Conservation (phyloP, 2,113 vertebrate genomes). For the Brachionichthys hirsutus region DNA sequence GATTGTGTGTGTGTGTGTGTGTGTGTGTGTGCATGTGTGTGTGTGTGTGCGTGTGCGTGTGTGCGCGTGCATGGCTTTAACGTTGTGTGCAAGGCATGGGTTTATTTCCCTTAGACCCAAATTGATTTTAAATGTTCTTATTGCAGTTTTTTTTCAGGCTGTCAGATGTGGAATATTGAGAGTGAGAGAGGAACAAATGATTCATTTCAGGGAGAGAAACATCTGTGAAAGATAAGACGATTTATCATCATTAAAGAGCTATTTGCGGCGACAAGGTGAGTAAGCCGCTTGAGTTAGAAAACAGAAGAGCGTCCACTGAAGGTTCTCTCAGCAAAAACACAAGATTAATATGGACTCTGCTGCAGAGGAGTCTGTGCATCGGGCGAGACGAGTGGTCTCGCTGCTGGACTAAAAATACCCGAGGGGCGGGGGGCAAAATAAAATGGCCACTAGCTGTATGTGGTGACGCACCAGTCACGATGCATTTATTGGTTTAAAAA, state of each 20-base stretch:
- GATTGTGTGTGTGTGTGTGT: conserved; percentile 1
- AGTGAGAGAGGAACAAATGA: neutral
- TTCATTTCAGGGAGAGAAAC: neutral
- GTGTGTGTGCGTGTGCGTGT: conserved; percentile 11
- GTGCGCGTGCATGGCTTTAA: neutral
- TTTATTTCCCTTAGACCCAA: conserved; percentile 12
- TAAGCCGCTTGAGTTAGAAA: neutral
- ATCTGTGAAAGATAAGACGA: neutral
- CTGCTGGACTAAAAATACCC: no score
- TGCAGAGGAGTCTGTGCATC: no score
- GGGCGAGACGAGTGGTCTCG: no score
- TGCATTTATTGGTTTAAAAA: no score
- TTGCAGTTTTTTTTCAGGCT: neutral
- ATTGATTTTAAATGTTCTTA: neutral
- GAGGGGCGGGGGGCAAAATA: no score
- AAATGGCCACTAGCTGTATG: no score
- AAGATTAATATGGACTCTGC: no score
- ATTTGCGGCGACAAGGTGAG: neutral
- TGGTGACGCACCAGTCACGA: no score
- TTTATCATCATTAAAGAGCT: neutral
- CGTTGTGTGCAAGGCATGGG: no score
- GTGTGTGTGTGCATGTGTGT: conserved; percentile 9
- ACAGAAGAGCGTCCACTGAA: neutral
- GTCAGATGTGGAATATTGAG: no score
- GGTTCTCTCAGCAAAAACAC: neutral